A percentile compares a stretch with the other conserved stretches of the same genome.
Evolutionary conservation across 2,113 vertebrate species (phyloP).

Genomic region (Brienomyrus longianalis): DNA sequence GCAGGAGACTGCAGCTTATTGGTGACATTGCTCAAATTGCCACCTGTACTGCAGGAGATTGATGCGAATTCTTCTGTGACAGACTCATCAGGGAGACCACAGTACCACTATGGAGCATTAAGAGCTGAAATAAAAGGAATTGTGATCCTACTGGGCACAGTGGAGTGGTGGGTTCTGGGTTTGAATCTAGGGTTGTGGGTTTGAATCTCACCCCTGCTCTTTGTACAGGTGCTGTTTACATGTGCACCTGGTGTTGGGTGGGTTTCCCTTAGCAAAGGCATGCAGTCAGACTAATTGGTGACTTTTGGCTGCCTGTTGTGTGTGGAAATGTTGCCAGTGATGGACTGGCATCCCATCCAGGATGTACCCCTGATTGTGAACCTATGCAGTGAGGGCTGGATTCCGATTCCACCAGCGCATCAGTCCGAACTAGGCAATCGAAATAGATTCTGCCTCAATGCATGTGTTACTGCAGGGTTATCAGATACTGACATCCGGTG

Average conservation of each 20-base stretch:
- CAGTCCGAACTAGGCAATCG: neutral
- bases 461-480: neutral
- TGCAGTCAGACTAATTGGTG: neutral
- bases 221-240: neutral
- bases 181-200: neutral
- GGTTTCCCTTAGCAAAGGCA: neutral
- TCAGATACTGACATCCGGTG: conserved; percentile 6
- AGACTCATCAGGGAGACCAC: neutral
- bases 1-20: neutral
- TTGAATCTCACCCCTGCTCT: neutral
- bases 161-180: neutral
- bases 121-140: neutral
- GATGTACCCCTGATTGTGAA: neutral
- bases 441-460: neutral
- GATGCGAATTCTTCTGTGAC: neutral
- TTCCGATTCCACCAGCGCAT: neutral
- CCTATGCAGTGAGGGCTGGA: neutral
- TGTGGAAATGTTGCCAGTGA: neutral
- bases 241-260: neutral
- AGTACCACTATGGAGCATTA: neutral
- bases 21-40: conserved; percentile 1
- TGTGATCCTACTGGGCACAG: neutral
- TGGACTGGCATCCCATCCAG: neutral
- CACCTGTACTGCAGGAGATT: neutral
- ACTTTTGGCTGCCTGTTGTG: neutral